Base-by-base conservation (phyloP, 1,140 invertebrate species). In the Cotesia vestalis region DNA sequence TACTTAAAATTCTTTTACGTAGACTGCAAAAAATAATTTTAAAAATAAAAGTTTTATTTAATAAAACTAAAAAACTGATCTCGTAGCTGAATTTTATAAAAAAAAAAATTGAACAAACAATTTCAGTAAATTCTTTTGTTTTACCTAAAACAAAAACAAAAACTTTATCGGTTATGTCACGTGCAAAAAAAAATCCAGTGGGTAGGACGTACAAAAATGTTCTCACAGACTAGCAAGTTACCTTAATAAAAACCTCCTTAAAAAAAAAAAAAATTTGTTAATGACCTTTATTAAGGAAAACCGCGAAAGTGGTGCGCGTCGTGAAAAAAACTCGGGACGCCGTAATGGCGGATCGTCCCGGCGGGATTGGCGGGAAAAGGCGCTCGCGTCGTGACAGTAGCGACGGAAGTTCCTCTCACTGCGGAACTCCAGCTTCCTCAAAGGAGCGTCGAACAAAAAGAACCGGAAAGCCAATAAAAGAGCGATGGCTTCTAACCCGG, bases 401-500 rank as follows among this genome's bases (percentile, higher is more conserved):
- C 62, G 83, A 83, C 4, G 75, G 69, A 3, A 71, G 67, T 4
- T 71, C 78, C 34, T 46, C 40, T 11, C 36, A 71, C 0, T 75
- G 74, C 1, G 77, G 75, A 4, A 80, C 82, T 8, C 79, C 82
- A 12, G 73, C 81, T 4, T 73, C 76, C 4, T 82, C 83, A 2
- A 85, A 81, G 72, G 85, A 86, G n/a, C 78, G 83, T 1, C 78
- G 82, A 20, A 77, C 79, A 0, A 83, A 84, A 66, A 72, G 82
- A 2, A 60, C 83, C 17, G 78, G 76, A 55, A 91, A 90, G 67
- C 88, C 88, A 55, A 88, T 89, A 53, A 91, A 91, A 77, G 93
- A 95, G 83, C 89, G 94, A 85, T 96, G 94, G 94, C 86, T 96
- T 38, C 88, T 95, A 20, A 95, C 94, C 4, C 87, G 94, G 35